phyloP scores from a whole-genome alignment of 2,888 invertebrate genomes.

The Drosophila paranaensis region DNA sequence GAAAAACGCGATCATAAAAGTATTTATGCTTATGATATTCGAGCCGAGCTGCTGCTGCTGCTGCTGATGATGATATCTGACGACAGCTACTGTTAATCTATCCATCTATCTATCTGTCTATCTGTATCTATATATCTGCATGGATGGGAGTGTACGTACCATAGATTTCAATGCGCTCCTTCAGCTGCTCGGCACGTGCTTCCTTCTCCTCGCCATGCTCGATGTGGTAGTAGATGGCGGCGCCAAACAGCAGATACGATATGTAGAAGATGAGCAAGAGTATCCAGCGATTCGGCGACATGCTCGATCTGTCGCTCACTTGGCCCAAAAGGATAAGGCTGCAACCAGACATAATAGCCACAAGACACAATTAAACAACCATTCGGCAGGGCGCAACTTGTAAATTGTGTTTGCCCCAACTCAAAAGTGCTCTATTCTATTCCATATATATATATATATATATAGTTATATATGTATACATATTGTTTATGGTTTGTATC shows the following conservation, averaged over 20 bases:
- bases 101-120: too few relatives aligned
- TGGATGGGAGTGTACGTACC: slow-evolving; percentile 85
- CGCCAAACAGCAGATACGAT: slow-evolving; percentile 91
- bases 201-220: slow-evolving; percentile 90
- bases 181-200: slow-evolving; percentile 86
- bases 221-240: slow-evolving; percentile 93
- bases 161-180: slow-evolving; percentile 89
- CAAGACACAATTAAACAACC: slow-evolving; percentile 5
- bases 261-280: slow-evolving; percentile 91
- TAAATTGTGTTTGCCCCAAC: slow-evolving; percentile 37
- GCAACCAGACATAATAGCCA: slow-evolving; percentile 21
- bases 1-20: slow-evolving; percentile 37
- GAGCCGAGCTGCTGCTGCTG: not conserved
- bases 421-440: slow-evolving; percentile 1
- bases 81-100: slow-evolving; percentile 4
- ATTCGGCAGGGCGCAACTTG: not conserved
- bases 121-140: not conserved
- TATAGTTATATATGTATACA: slow-evolving; percentile 23
- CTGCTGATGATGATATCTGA: slow-evolving; percentile 1
- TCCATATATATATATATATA: slow-evolving; percentile 2
- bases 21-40: slow-evolving; percentile 31
- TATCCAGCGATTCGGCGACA: slow-evolving; percentile 93
- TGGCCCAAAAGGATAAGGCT: slow-evolving; percentile 26
- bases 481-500: slow-evolving; percentile 59
- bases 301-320: slow-evolving; percentile 82